Percentiles rank a stretch among this genome's conserved stretches.
phyloP scores from a whole-genome alignment of 2,888 invertebrate species.

The Nymphalis c-album region DNA sequence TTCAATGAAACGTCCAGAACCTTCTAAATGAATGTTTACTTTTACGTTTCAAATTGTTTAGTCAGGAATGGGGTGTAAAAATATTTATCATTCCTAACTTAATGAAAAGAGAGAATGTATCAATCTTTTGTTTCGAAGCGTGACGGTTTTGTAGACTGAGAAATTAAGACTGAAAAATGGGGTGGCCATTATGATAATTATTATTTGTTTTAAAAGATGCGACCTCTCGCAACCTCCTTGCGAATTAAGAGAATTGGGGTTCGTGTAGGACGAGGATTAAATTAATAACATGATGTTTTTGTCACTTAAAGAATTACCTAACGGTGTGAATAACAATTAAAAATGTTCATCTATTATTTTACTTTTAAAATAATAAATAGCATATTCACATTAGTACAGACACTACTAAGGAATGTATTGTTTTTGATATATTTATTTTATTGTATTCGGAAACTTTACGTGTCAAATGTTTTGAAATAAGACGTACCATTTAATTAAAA shows the following conservation, averaged over 20 bases:
- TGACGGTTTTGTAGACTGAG: slow-evolving; percentile 49
- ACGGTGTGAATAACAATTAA: background rate
- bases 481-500: too few relatives aligned
- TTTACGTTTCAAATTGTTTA: background rate
- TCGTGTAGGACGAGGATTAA: slow-evolving; percentile 24
- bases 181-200: slow-evolving; percentile 68
- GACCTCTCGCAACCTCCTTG: slow-evolving; percentile 27
- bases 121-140: slow-evolving; percentile 73
- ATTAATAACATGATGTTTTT: slow-evolving; percentile 1
- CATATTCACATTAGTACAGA: too few relatives aligned
- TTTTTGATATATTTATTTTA: too few relatives aligned
- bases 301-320: background rate
- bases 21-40: too few relatives aligned
- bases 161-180: slow-evolving; percentile 75
- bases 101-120: slow-evolving; percentile 74
- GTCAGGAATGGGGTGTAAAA: slow-evolving; percentile 46
- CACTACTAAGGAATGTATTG: too few relatives aligned
- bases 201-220: slow-evolving; percentile 60
- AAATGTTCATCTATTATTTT: background rate
- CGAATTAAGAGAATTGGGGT: slow-evolving; percentile 30
- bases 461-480: too few relatives aligned
- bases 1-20: too few relatives aligned
- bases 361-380: background rate
- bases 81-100: slow-evolving; percentile 70
- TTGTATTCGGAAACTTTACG: too few relatives aligned